phyloP scores from a whole-genome alignment of 2,113 vertebrate genomes.

The Phaetusa simplex region DNA sequence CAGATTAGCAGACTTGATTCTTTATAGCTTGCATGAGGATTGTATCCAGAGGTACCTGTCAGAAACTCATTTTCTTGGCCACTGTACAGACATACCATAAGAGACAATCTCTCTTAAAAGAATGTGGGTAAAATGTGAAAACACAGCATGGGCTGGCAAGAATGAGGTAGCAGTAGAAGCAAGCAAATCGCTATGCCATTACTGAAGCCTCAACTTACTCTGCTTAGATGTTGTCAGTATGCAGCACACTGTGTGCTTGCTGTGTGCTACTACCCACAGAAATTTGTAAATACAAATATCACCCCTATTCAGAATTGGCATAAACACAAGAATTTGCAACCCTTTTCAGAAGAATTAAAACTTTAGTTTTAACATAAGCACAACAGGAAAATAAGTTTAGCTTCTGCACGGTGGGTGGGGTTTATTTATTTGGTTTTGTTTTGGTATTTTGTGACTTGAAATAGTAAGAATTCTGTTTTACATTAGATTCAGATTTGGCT shows the following conservation, averaged over 20 bases:
- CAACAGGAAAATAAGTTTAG: background rate
- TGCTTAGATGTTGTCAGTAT: background rate
- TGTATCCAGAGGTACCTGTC: background rate
- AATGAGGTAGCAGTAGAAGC: background rate
- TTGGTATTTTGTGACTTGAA: background rate
- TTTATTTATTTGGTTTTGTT: background rate
- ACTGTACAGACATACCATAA: background rate
- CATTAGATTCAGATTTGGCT: background rate
- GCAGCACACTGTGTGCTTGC: background rate
- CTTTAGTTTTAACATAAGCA: background rate
- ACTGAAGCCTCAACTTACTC: background rate
- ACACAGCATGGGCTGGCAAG: background rate
- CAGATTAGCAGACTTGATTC: background rate
- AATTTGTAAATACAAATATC: background rate
- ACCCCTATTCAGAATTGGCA: background rate
- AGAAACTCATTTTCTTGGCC: background rate
- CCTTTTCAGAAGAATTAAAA: background rate
- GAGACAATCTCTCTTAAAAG: background rate
- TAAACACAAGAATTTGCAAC: background rate
- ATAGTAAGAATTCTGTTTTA: background rate
- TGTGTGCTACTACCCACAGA: background rate
- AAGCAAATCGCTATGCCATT: background rate
- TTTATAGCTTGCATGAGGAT: background rate
- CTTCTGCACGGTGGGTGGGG: fast-evolving
- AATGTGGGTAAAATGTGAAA: background rate